phyloP scores from a whole-genome alignment of 2,113 vertebrate genomes.

The Cynopterus brachyotis region DNA sequence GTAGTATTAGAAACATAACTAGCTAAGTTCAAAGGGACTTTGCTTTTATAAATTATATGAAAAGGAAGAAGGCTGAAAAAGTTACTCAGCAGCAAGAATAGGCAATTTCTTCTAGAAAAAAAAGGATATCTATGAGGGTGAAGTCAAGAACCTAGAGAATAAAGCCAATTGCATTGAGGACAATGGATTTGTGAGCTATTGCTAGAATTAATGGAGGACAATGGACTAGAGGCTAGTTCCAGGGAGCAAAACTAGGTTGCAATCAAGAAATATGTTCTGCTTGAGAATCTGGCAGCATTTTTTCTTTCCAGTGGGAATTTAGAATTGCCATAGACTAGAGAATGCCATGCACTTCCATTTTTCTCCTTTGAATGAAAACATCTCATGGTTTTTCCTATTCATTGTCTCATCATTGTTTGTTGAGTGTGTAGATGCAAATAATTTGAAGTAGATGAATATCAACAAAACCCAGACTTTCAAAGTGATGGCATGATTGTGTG shows the following conservation, averaged over 20 bases:
- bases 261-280: background rate
- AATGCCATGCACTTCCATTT: background rate
- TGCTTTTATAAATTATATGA: background rate
- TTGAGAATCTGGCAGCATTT: background rate
- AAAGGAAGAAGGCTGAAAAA: background rate
- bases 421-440: background rate
- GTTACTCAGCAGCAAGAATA: background rate
- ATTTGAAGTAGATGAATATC: background rate
- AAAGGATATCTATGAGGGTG: background rate
- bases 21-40: background rate
- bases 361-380: background rate
- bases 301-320: background rate
- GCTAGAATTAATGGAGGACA: background rate
- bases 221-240: background rate
- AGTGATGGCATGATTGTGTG: background rate
- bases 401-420: background rate
- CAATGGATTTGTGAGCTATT: background rate
- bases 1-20: background rate
- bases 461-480: background rate
- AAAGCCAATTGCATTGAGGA: background rate
- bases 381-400: background rate
- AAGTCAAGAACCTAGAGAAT: background rate
- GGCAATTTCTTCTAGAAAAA: background rate
- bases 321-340: background rate
- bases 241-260: background rate